These are phyloP conservation scores for Meloidogyne floridensis DNA, from an alignment of 1,140 invertebrate species.

Conservation along the genomic window DNA sequence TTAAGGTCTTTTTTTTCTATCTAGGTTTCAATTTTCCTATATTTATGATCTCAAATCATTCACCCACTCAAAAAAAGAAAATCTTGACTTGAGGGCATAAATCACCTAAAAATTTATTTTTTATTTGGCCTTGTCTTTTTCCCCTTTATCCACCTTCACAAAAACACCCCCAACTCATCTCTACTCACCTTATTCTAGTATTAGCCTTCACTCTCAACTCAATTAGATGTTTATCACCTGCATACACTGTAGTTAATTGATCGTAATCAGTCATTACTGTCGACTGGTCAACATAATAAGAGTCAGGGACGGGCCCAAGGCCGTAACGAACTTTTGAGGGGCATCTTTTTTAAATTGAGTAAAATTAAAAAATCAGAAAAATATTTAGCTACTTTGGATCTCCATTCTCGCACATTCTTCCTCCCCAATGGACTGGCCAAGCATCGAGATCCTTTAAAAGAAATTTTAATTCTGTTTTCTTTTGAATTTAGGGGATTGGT, in stretches of 20 bases:
- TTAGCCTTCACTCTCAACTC: conserved; percentile 60
- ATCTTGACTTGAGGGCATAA: too few relatives aligned
- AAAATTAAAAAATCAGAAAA: neutral
- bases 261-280: conserved; percentile 63
- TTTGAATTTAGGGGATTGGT: too few relatives aligned
- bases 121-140: neutral
- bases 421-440: conserved; percentile 65
- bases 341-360: conserved; percentile 43
- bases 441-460: conserved; percentile 49
- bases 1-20: neutral
- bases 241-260: conserved; percentile 65
- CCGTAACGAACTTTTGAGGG: conserved; percentile 62
- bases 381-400: conserved; percentile 60
- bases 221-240: conserved; percentile 64
- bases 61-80: too few relatives aligned
- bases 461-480: too few relatives aligned
- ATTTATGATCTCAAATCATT: neutral
- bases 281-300: conserved; percentile 56
- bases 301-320: conserved; percentile 63
- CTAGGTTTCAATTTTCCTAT: neutral
- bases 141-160: neutral
- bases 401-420: conserved; percentile 59
- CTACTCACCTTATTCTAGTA: conserved; percentile 55
- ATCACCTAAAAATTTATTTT: too few relatives aligned
- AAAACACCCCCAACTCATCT: neutral